Base-by-base conservation (phyloP, 2,113 vertebrate species). In the Syrmaticus mikado region DNA sequence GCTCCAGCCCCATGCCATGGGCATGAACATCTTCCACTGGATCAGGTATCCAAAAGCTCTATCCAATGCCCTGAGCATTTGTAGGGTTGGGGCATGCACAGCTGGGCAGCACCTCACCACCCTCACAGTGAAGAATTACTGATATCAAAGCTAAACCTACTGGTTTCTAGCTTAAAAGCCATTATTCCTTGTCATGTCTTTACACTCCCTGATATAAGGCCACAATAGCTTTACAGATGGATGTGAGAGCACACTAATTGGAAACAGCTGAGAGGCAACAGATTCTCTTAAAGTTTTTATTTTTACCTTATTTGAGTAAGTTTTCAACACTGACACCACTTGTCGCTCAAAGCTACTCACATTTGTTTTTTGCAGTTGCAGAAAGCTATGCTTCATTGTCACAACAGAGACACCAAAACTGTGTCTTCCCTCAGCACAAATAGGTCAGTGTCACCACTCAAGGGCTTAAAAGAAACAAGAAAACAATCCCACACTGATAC, bases 241-340 rank as follows among this genome's bases (percentile, higher is more conserved):
- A 15, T 13, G 20, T 3, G 2, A 60, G 34, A 0, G 1, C 18
- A 48, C 52, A 48, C 3, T 30, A 75, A 82, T 1, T 16, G 24
- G 24, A 7, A 85, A 82, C 4, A 41, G n/a, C 17, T n/a, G 28
- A 71, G 22, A 79, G 3, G 16, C 13, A 75, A 21, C 4, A 36
- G 13, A 50, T 55, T 40, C 17, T 5, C 27, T 53, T 11, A 2
- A 85, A 75, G 13, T 50, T 55, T 45, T 66, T n/a, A 4, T n/a
- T 84, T 65, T 62, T 48, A 32, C 50, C 16, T 9, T 13, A 58
- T 12, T 15, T 22, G 17, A 66, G 12, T 41, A 48, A 43, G 20
- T 71, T 75, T 73, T 57, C 62, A 62, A n/a, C 21, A 46, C 11
- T 43, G 62, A 24, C 15, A 24, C 17, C 40, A 40, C 8, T 36